A percentile compares a stretch with the other conserved stretches of the same genome.
phyloP scores from a whole-genome alignment of 1,140 invertebrate genomes.

The Popillia japonica region DNA sequence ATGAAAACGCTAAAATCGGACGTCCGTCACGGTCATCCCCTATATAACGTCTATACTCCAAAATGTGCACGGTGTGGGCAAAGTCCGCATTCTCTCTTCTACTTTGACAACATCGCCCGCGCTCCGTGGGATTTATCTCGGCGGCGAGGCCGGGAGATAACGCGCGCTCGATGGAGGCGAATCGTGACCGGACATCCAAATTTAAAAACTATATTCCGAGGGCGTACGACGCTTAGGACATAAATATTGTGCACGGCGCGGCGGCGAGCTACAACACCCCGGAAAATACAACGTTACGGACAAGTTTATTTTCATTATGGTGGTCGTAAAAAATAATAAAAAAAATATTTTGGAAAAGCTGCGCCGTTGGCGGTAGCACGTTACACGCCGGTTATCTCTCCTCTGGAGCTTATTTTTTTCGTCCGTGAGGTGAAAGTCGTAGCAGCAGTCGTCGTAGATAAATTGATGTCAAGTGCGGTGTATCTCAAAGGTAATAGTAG shows the following conservation, averaged over 20 bases:
- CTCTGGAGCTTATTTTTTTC: not conserved
- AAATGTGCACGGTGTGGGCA: conserved; percentile 4
- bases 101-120: not conserved
- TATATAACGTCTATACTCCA: too few species aligned
- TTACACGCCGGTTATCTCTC: not conserved
- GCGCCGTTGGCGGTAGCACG: not conserved
- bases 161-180: not conserved
- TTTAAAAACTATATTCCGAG: conserved; percentile 12
- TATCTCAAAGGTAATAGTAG: not conserved
- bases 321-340: conserved; percentile 10
- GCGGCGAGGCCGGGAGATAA: not conserved
- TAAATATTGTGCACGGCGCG: not conserved
- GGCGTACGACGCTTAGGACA: conserved; percentile 19
- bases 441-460: too few species aligned
- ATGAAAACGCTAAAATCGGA: not conserved
- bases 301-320: conserved; percentile 27
- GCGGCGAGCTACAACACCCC: too few species aligned
- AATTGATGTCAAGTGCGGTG: not conserved
- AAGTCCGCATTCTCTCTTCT: not conserved
- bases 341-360: not conserved
- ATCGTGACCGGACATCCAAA: conserved; percentile 44
- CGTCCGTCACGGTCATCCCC: not conserved
- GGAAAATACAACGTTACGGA: conserved; percentile 35
- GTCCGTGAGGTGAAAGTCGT: not conserved
- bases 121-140: not conserved